Evolutionary conservation across 2,113 vertebrate genomes (phyloP).

Genomic region (Varanus salvator): DNA sequence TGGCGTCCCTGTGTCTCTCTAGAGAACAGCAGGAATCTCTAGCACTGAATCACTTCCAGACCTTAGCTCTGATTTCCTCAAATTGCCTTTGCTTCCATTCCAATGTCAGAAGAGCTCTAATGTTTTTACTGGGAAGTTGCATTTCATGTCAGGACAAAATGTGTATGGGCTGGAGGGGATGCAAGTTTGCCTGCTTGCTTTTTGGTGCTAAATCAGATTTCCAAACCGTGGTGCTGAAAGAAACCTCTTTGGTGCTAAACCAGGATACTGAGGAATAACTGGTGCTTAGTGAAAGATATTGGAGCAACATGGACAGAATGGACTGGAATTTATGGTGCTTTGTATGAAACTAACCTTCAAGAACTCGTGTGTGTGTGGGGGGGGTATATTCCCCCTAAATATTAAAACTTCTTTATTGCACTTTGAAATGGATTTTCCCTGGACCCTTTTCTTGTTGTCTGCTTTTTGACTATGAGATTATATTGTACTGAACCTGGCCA

Average conservation of each 20-base stretch:
- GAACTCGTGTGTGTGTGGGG: constrained; percentile 36
- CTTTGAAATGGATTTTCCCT: constrained; percentile 32
- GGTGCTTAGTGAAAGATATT: constrained; percentile 56
- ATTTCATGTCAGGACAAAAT: neutral
- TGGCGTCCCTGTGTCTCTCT: constrained; percentile 30
- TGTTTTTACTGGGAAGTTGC: constrained; percentile 23
- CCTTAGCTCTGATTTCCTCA: constrained; percentile 21
- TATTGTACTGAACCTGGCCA: neutral
- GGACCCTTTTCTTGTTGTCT: constrained; percentile 17
- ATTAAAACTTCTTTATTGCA: constrained; percentile 76
- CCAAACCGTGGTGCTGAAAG: constrained; percentile 68
- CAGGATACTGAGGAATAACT: constrained; percentile 53
- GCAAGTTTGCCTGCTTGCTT: constrained; percentile 28
- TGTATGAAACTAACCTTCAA: constrained; percentile 54
- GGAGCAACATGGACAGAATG: constrained; percentile 46
- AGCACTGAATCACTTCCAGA: constrained; percentile 47
- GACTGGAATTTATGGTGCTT: constrained; percentile 73
- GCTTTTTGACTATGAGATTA: rapidly evolving
- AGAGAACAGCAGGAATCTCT: constrained; percentile 48
- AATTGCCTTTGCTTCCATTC: constrained; percentile 17
- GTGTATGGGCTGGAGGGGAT: constrained; percentile 12
- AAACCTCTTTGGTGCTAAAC: constrained; percentile 68
- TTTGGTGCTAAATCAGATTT: constrained; percentile 34
- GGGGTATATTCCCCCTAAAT: constrained; percentile 23
- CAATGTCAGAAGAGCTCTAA: constrained; percentile 30